Conservation (phyloP, 2,888 invertebrate species). For the Crepidodera aurea region DNA sequence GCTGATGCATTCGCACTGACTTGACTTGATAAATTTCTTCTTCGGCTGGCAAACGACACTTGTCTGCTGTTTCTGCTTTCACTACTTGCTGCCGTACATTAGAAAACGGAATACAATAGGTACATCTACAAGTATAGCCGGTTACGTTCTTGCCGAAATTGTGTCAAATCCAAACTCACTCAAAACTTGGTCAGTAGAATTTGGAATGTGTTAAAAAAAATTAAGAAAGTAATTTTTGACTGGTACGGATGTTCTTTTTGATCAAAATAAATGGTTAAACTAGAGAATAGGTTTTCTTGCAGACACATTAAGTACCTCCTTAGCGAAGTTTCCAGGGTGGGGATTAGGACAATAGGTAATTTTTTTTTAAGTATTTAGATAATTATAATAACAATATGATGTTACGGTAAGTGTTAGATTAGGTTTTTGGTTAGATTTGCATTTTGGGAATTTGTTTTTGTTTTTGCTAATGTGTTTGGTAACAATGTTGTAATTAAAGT, state of each 20-base stretch:
- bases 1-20: constrained; percentile 15
- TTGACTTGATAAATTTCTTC: constrained; percentile 13
- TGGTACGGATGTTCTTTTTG: background rate
- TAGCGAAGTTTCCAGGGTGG: background rate
- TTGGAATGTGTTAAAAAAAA: constrained; percentile 1
- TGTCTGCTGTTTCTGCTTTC: constrained; percentile 16
- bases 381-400: background rate
- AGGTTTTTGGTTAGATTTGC: background rate
- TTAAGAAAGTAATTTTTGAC: constrained; percentile 6
- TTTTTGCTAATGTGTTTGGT: background rate
- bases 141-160: constrained; percentile 7
- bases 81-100: constrained; percentile 4
- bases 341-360: background rate
- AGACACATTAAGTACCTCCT: background rate
- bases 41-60: constrained; percentile 15
- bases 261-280: background rate
- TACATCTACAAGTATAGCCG: background rate
- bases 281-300: background rate
- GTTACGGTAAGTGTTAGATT: background rate
- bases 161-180: constrained; percentile 2
- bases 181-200: constrained; percentile 10
- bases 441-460: background rate
- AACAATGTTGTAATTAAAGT: background rate
- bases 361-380: background rate
- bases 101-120: constrained; percentile 9